Conservation (phyloP, 2,797 vertebrate genomes). For the Poliocrania exsul region DNA sequence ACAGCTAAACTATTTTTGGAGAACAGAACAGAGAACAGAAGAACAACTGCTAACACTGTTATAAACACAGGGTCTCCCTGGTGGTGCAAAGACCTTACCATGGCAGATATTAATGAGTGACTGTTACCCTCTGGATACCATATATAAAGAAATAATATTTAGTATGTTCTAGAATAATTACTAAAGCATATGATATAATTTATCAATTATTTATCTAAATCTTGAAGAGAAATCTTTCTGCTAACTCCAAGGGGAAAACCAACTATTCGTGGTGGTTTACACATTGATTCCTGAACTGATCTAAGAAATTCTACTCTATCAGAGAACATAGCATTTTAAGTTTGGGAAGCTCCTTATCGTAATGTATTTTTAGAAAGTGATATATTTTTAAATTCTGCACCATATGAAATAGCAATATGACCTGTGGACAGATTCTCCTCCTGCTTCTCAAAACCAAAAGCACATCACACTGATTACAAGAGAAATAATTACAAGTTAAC, state of each 20-base stretch:
- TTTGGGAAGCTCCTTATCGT: not conserved
- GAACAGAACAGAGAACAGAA: conserved; percentile 45
- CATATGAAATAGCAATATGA: not conserved
- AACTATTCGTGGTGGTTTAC: not conserved
- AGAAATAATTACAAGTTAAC: not conserved
- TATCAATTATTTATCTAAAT: not conserved
- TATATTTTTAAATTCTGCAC: not conserved
- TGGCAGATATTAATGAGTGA: conserved; percentile 22
- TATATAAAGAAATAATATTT: not conserved
- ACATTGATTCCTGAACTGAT: not conserved
- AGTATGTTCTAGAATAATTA: not conserved
- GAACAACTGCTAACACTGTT: conserved; percentile 55
- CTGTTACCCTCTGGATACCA: not conserved
- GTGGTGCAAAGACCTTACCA: conserved; percentile 27
- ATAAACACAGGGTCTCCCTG: conserved; percentile 63
- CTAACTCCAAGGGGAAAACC: not conserved
- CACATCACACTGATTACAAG: not conserved
- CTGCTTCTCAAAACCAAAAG: not conserved
- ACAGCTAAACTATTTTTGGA: conserved; percentile 66
- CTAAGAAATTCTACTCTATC: not conserved
- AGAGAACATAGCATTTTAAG: not conserved
- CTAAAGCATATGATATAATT: not conserved
- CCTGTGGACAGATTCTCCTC: not conserved
- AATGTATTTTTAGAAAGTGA: not conserved
- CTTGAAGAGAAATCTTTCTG: not conserved